Evolutionary conservation across 1,140 invertebrate genomes (phyloP).

Genomic region (Meloidogyne exigua): DNA sequence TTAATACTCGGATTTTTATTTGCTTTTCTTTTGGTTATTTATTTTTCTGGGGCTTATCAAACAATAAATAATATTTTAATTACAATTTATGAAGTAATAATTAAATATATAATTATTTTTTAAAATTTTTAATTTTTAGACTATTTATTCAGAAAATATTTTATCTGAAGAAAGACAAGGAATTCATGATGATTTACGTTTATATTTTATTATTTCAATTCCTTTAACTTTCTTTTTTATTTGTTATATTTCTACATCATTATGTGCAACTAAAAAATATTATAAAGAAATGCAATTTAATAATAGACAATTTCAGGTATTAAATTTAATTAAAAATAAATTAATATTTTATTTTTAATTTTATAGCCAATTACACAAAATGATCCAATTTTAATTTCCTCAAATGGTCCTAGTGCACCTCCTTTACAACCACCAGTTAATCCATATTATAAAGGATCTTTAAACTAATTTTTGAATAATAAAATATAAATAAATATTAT

Average conservation of each 20-base stretch:
- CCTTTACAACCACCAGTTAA: constrained; percentile 34
- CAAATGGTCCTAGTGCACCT: not conserved
- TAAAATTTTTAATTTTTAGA: not conserved
- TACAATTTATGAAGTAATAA: constrained; percentile 33
- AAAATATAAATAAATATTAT: no score
- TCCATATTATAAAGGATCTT: constrained; percentile 35
- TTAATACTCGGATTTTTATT: constrained; percentile 33
- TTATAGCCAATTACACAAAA: constrained; percentile 29
- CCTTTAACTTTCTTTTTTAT: constrained; percentile 44
- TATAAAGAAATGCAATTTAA: constrained; percentile 35
- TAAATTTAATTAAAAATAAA: not conserved
- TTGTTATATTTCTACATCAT: constrained; percentile 37
- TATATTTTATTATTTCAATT: constrained; percentile 36
- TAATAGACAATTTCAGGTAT: constrained; percentile 16
- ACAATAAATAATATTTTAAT: constrained; percentile 38
- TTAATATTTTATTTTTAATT: not conserved
- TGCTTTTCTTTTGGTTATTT: constrained; percentile 28
- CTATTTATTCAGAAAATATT: constrained; percentile 13
- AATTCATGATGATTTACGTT: constrained; percentile 17
- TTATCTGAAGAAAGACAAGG: constrained; percentile 15
- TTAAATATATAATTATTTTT: not conserved
- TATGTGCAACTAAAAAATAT: constrained; percentile 43
- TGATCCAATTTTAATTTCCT: not conserved
- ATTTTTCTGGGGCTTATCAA: constrained; percentile 35
- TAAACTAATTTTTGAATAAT: no score